A percentile compares a stretch with the other conserved stretches of the same genome.
Evolutionary conservation across 2,888 invertebrate species (phyloP).

Genomic region (Drosophila flavopinicola): DNA sequence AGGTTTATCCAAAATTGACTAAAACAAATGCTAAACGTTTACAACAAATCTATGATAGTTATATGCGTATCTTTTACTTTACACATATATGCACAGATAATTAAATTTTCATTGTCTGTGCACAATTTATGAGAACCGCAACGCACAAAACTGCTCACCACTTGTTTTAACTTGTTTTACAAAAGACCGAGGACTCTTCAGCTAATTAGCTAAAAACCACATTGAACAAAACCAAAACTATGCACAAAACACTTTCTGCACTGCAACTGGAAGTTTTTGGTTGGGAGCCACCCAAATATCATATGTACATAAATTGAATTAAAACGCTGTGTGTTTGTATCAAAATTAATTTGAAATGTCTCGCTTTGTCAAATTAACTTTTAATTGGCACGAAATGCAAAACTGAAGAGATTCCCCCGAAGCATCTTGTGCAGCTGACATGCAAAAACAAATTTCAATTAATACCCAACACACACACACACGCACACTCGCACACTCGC

Average conservation of each 20-base stretch:
- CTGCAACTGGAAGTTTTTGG: neutral
- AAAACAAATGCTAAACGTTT: neutral
- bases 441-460: slow-evolving; percentile 75
- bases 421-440: slow-evolving; percentile 63
- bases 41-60: no score
- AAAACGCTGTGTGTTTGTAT: slow-evolving; percentile 65
- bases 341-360: slow-evolving; percentile 74
- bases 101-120: no score
- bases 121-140: neutral
- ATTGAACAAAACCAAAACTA: slow-evolving; percentile 3
- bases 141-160: neutral
- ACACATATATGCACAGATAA: no score
- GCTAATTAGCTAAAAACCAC: slow-evolving; percentile 12
- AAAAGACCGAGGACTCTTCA: neutral
- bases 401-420: slow-evolving; percentile 10
- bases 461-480: slow-evolving; percentile 31
- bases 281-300: slow-evolving; percentile 4
- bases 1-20: no score
- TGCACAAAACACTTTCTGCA: neutral
- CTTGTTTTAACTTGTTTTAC: neutral
- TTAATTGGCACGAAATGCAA: slow-evolving; percentile 68
- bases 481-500: slow-evolving; percentile 1
- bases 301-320: slow-evolving; percentile 66
- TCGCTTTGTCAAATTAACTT: slow-evolving; percentile 78
- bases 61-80: no score